Base-by-base conservation (phyloP, 2,797 vertebrate genomes). In the Trachops cirrhosus region DNA sequence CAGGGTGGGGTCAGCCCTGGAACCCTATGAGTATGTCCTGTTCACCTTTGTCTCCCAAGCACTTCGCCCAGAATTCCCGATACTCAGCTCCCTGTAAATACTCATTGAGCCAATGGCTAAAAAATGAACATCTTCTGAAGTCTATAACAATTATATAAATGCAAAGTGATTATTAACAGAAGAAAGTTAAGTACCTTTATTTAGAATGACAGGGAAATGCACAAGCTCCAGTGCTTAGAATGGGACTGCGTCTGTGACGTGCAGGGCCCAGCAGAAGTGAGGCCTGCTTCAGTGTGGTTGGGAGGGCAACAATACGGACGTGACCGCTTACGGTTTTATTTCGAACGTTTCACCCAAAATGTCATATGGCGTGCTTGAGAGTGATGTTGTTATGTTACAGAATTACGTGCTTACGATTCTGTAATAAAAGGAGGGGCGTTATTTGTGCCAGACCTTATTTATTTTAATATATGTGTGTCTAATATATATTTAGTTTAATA, bases 161-260 rank as follows among this genome's bases (percentile, higher is more conserved):
- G 24, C 54, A 87, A 86, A 94, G 34, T 79, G 32, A 37, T 87
- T 82, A 22, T 92, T 94, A 95, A 67, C 34, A 84, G 70, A 82
- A 95, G 54, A 94, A 91, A 64, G 34, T 39, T 80, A 54, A 46
- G 44, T 83, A 41, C 21, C 6, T 68, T 50, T 41, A 48, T 88
- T 85, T 73, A 87, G 79, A 10, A 41, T 78, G 71, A 82, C 50
- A 74, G 77, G 21, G 34, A 89, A 91, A 21, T 67, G 78, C 2
- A 79, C 9, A 54, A 90, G 12, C 34, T 80, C n/a, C 39, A 54
- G 5, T 92, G 21, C 70, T 21, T 83, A 62, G 19, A 86, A 39
- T 59, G 18, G 16, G 83, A 14, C 86, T 71, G 8, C 80, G 24
- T 34, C 57, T 46, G 0, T 64, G 21, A 11, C 54, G 9, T 12